Evolutionary conservation across 2,888 invertebrate species (phyloP).

Genomic region (Cephus pulcher): DNA sequence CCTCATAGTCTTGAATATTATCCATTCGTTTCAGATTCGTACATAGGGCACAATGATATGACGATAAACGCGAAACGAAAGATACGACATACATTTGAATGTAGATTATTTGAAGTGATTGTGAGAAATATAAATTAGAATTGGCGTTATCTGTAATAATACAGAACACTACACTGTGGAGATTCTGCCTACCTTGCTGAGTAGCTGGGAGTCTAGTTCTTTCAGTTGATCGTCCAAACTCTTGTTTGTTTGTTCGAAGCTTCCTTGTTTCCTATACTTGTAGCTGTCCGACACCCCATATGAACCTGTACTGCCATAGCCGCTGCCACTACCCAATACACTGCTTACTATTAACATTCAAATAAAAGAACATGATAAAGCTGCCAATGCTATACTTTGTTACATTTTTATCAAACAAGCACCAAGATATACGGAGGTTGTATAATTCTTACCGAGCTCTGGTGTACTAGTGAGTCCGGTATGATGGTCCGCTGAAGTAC

Average conservation of each 20-base stretch:
- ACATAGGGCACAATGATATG: background rate
- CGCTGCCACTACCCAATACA: constrained; percentile 71
- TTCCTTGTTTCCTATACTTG: constrained; percentile 69
- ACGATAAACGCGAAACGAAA: background rate
- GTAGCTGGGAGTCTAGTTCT: constrained; percentile 83
- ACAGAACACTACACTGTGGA: constrained; percentile 48
- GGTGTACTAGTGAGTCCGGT: constrained; percentile 58
- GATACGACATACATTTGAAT: background rate
- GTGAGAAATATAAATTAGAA: background rate
- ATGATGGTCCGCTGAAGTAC: constrained; percentile 61
- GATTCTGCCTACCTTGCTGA: constrained; percentile 68
- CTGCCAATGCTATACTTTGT: background rate
- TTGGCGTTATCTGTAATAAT: constrained; percentile 2
- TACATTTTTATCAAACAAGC: background rate
- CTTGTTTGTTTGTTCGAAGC: constrained; percentile 80
- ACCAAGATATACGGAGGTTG: background rate
- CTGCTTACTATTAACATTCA: constrained; percentile 68
- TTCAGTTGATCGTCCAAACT: constrained; percentile 84
- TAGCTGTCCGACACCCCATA: constrained; percentile 72
- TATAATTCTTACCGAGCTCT: constrained; percentile 51
- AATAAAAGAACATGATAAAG: background rate
- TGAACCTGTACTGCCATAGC: constrained; percentile 71
- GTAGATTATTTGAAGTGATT: background rate
- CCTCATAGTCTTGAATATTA: background rate
- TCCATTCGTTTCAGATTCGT: background rate